Evolutionary conservation across 2,888 invertebrate species (phyloP).

Genomic region (Pocota personata): DNA sequence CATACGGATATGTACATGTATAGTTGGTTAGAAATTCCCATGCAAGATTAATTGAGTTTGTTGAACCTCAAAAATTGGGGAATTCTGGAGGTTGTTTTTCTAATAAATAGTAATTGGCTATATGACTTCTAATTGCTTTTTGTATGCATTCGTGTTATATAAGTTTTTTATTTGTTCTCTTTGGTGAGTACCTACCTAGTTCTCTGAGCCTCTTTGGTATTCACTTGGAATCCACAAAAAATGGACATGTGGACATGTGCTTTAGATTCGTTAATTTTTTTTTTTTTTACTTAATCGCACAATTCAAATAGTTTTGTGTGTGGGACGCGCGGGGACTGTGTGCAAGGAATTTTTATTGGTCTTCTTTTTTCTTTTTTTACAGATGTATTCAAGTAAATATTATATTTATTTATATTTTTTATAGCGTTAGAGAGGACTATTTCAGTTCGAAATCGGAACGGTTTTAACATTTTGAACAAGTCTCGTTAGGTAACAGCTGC

Average conservation of each 20-base stretch:
- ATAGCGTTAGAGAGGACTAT: background rate
- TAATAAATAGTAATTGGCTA: background rate
- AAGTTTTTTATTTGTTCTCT: slow-evolving; percentile 4
- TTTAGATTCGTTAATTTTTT: background rate
- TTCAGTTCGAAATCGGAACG: background rate
- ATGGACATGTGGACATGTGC: slow-evolving; percentile 16
- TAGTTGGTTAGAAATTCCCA: background rate
- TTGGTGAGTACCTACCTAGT: background rate
- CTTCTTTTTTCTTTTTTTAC: background rate
- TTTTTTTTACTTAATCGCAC: background rate
- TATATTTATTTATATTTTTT: background rate
- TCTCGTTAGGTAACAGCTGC: slow-evolving; percentile 35
- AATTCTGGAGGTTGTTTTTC: slow-evolving; percentile 9
- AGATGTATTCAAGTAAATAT: slow-evolving; percentile 1
- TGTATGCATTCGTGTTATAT: background rate
- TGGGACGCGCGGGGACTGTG: background rate
- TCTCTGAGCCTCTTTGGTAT: slow-evolving; percentile 11
- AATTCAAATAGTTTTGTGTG: slow-evolving; percentile 7
- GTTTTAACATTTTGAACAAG: slow-evolving; percentile 36
- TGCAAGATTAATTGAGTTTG: slow-evolving; percentile 30
- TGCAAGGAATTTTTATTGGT: slow-evolving; percentile 48
- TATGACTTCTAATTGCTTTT: slow-evolving; percentile 1
- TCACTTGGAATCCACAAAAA: slow-evolving; percentile 10
- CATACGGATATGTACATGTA: background rate
- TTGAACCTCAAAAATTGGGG: slow-evolving; percentile 34